Evolutionary conservation across 2,888 invertebrate species (phyloP).

Genomic region (Autographa pulchrina): DNA sequence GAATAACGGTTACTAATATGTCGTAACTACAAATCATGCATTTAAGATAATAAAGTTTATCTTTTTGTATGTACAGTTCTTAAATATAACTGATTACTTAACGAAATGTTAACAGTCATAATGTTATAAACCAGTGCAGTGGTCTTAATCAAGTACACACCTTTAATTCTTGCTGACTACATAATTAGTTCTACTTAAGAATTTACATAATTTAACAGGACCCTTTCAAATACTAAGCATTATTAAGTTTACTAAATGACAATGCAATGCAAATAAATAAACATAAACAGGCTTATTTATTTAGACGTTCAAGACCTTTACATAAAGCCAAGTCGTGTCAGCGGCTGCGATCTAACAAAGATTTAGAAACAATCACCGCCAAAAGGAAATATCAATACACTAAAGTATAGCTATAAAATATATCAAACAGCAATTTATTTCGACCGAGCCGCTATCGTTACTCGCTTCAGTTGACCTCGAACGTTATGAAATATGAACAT

Average conservation of each 20-base stretch:
- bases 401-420: constrained; percentile 53
- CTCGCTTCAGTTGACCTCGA: constrained; percentile 61
- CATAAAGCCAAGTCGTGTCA: constrained; percentile 6
- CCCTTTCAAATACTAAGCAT: background rate
- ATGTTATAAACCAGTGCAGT: background rate
- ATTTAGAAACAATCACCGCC: constrained; percentile 18
- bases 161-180: background rate
- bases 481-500: constrained; percentile 63
- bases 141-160: background rate
- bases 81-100: too few species aligned
- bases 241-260: background rate
- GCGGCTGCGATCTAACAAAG: constrained; percentile 8
- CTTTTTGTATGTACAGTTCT: too few species aligned
- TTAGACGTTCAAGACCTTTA: background rate
- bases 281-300: background rate
- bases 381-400: constrained; percentile 29
- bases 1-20: too few species aligned
- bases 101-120: background rate
- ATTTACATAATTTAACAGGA: background rate
- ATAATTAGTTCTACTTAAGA: background rate
- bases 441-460: constrained; percentile 55
- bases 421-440: constrained; percentile 65
- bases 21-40: too few species aligned
- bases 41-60: too few species aligned
- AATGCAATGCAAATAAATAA: background rate